phyloP scores from a whole-genome alignment of 1,140 invertebrate genomes.

The Hesperophylax magnus region DNA sequence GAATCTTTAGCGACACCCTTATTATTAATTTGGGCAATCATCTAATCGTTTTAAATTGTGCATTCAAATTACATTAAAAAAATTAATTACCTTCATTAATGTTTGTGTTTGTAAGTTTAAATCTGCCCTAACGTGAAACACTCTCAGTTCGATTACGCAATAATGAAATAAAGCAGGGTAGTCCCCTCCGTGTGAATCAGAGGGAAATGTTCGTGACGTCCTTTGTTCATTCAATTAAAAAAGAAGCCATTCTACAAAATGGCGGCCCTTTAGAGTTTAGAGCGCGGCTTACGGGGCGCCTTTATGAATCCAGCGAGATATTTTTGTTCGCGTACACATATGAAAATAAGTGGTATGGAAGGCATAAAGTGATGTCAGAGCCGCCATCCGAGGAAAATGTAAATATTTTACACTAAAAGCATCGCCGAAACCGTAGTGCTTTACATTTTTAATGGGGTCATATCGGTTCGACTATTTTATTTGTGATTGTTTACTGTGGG shows the following conservation, averaged over 20 bases:
- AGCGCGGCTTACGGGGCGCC: constrained; percentile 35
- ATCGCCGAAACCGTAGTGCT: not conserved
- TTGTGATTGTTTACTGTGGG: no score
- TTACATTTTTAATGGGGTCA: no score
- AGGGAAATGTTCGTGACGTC: constrained; percentile 47
- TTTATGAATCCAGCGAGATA: constrained; percentile 18
- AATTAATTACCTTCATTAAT: no score
- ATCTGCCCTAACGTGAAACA: constrained; percentile 1
- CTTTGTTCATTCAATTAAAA: constrained; percentile 55
- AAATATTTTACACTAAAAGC: constrained; percentile 9
- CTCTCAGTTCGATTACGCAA: constrained; percentile 29
- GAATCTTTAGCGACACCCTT: no score
- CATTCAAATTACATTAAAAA: no score
- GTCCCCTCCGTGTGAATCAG: constrained; percentile 7
- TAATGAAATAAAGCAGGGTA: constrained; percentile 14
- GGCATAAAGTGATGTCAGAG: not conserved
- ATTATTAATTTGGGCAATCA: no score
- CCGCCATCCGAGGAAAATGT: constrained; percentile 3
- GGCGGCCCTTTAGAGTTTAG: constrained; percentile 42
- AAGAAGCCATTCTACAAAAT: constrained; percentile 49
- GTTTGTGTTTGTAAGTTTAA: not conserved
- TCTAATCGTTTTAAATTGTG: no score
- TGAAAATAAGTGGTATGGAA: constrained; percentile 37
- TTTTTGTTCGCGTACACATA: constrained; percentile 23
- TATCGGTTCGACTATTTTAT: no score